phyloP scores from a whole-genome alignment of 2,888 invertebrate species.

The Ctena decussata region DNA sequence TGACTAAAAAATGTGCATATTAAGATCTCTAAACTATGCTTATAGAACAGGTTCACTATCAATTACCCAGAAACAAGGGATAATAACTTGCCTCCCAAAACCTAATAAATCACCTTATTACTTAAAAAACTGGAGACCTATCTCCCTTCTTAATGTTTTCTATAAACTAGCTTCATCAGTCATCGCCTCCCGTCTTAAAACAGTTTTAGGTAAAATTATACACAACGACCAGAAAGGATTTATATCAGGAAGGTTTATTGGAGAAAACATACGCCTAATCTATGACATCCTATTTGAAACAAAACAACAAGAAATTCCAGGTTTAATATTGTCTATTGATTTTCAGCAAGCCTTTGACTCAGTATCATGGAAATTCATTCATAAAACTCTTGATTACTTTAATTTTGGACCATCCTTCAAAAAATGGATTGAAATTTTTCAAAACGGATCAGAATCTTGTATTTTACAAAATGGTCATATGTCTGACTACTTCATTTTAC shows the following conservation, averaged over 20 bases:
- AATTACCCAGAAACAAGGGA: neutral
- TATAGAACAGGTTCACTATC: neutral
- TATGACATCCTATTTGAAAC: constrained; percentile 9
- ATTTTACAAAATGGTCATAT: no score
- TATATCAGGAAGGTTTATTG: neutral
- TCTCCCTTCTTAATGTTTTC: neutral
- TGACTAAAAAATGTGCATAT: neutral
- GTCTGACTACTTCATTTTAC: no score
- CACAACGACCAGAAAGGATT: neutral
- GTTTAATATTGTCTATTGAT: neutral
- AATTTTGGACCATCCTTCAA: no score
- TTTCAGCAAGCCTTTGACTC: constrained; percentile 3
- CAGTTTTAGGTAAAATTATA: neutral
- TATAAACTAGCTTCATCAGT: constrained; percentile 1
- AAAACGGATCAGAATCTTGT: no score
- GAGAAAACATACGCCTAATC: neutral
- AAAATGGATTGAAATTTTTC: no score
- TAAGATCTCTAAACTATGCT: neutral
- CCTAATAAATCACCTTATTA: neutral
- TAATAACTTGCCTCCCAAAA: neutral
- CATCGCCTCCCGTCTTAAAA: neutral
- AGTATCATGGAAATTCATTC: no score
- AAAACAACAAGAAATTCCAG: neutral
- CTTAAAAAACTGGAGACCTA: neutral
- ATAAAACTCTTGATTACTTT: no score